phyloP scores from a whole-genome alignment of 2,797 vertebrate genomes.

The Phataginus tetradactyla region DNA sequence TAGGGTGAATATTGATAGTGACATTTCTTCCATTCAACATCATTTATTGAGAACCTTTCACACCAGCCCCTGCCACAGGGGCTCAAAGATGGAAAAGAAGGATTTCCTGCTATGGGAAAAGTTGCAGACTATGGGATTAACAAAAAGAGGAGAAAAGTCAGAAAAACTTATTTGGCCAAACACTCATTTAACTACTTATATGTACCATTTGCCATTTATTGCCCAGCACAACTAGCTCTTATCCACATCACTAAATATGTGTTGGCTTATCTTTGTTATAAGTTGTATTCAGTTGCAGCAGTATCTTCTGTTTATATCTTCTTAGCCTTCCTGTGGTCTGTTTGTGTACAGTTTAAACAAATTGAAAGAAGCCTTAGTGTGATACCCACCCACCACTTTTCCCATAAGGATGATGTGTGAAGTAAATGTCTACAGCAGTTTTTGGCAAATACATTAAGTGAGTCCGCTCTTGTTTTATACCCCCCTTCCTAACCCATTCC shows the following conservation, averaged over 20 bases:
- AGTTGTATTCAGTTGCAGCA: not conserved
- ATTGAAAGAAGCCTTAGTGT: not conserved
- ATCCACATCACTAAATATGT: not conserved
- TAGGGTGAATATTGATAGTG: not conserved
- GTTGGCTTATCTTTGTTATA: not conserved
- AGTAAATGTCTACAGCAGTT: slow-evolving; percentile 8
- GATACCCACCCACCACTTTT: slow-evolving; percentile 32
- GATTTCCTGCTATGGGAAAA: not conserved
- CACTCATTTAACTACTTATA: not conserved
- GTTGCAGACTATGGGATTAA: not conserved
- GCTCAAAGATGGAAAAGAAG: not conserved
- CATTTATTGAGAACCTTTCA: not conserved
- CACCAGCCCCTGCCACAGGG: not conserved
- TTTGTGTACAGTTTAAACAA: slow-evolving; percentile 31
- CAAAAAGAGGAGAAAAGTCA: not conserved
- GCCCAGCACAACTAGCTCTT: not conserved
- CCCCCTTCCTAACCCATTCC: not conserved
- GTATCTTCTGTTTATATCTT: not conserved
- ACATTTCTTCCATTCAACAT: not conserved
- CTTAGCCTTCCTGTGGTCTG: not conserved
- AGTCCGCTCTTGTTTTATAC: not conserved
- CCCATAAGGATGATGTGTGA: not conserved
- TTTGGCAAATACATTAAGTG: slow-evolving; percentile 4
- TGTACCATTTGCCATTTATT: not conserved
- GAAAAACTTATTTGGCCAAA: not conserved